Base-by-base conservation (phyloP, 2,888 invertebrate genomes). In the Buathra laborator region DNA sequence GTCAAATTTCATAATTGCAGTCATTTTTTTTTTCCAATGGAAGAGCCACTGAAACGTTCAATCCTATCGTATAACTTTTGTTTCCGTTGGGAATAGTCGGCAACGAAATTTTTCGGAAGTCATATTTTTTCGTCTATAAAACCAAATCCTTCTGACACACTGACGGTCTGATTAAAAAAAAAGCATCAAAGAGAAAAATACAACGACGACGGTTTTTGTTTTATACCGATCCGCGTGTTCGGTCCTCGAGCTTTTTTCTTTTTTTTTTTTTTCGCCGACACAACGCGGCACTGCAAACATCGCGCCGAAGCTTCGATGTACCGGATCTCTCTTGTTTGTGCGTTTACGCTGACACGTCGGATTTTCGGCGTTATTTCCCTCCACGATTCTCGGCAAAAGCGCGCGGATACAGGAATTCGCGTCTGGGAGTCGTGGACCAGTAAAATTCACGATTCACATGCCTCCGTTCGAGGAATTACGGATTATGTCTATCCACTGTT, bases 331-430 rank as follows among this genome's bases (percentile, higher is more conserved):
- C 71, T 71, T 79, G 79, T 79, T 66, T 79, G 79, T 72, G 79
- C 71, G 51, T 79, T 72, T 79, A 79, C 71, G 71, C 79, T 79
- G 71, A 79, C 79, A 79, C 79, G 53, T 64, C 79, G 79, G 79
- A 79, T 79, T 79, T 79, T 51, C 79, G 43, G 70, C 71, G 51
- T 64, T 79, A 66, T 79, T 43, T 64, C 79, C 53, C 44, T 29
- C 4, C 37, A 24, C 44, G 24, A 48, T 64, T n/a, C 70, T 24
- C 43, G 62, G 32, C 16, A 56, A 32, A 16, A 19, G 24, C 19
- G 29, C 29, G 24, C 24, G 24, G 19, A 24, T 59, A 19, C 59
- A 4, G 29, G 59, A 44, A 46, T 12, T 46, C 16, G 62, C 74
- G 46, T 48, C 72, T n/a, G 16, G 62, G 59, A 59, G 59, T 59